Evolutionary conservation across 2,888 invertebrate species (phyloP).

Genomic region (Liopterus haemorrhoidalis): DNA sequence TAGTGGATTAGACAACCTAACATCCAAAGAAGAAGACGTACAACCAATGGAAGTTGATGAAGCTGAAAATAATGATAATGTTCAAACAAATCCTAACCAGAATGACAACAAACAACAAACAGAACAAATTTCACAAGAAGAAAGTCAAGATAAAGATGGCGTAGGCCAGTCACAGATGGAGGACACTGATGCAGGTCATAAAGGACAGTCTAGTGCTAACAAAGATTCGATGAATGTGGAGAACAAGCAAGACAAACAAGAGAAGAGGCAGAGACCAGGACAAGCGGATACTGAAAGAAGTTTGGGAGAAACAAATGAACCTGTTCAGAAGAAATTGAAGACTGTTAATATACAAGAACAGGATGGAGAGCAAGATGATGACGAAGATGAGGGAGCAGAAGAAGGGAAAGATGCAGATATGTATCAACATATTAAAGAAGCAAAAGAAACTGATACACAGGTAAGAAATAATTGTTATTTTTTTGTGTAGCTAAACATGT

Average conservation of each 20-base stretch:
- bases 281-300: conserved; percentile 68
- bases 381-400: conserved; percentile 43
- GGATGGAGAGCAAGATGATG: conserved; percentile 46
- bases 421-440: conserved; percentile 80
- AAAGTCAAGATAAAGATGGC: conserved; percentile 59
- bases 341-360: conserved; percentile 47
- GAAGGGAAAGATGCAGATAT: conserved; percentile 46
- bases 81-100: conserved; percentile 44
- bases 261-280: conserved; percentile 66
- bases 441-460: conserved; percentile 66
- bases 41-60: conserved; percentile 46
- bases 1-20: conserved; percentile 41
- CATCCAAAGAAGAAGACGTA: conserved; percentile 42
- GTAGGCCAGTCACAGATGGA: conserved; percentile 71
- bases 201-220: conserved; percentile 48
- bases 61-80: conserved; percentile 47
- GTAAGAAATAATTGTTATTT: conserved; percentile 40
- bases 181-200: conserved; percentile 64
- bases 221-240: conserved; percentile 38
- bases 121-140: conserved; percentile 52
- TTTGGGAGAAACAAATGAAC: conserved; percentile 60
- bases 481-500: background rate
- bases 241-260: conserved; percentile 44
- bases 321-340: conserved; percentile 57
- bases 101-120: conserved; percentile 42